Evolutionary conservation across 2,888 invertebrate species (phyloP), one percentile per base, ranked within the genome.

Genomic region (Mactromeris polynyma): DNA sequence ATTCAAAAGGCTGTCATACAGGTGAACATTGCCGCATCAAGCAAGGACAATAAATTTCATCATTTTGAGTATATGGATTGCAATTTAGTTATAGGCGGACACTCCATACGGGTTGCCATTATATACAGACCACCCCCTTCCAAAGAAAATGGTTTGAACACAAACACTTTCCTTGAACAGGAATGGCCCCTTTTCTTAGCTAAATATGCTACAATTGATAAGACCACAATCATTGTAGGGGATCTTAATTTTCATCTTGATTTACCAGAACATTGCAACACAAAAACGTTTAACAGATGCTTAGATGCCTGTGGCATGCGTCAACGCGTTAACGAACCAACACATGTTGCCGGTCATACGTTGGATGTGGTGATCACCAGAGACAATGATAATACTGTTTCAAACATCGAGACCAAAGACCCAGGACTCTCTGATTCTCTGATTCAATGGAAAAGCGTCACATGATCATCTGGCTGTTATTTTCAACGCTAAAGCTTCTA

Each of bases 401-500:
- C 85, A 1, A n/a, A 77, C 81, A n/a, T 90, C 73, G 88, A 36
- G 17, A 78, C 88, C 31, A 86, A 40, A 6, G 83, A 86, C 77
- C 85, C 85, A 19, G 86, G 88, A 73, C 83, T 88, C 26, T 84
- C 84, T 38, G 84, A 90, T 51, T 46, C 51, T 17, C n/a, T n/a
- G n/a, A n/a, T n/a, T n/a, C n/a, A 79, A 64, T 58, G 90, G 84
- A 26, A 90, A 86, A 38, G 64, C 81, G 17, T 54, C 83, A 38
- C 84, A 84, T 64, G 88, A 90, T 42, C 90, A 90, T 58, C 86
- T 81, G 42, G 88, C 86, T 31, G 87, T 90, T 17, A 83, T 40
- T n/a, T 90, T 86, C 42, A 85, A 51, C 7, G 87, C 51, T 21
- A n/a, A 42, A 0, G 69, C 79, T 14, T 88, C 83, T 17, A 9